phyloP scores from a whole-genome alignment of 2,797 vertebrate genomes.

The Gobionotothen gibberifrons region DNA sequence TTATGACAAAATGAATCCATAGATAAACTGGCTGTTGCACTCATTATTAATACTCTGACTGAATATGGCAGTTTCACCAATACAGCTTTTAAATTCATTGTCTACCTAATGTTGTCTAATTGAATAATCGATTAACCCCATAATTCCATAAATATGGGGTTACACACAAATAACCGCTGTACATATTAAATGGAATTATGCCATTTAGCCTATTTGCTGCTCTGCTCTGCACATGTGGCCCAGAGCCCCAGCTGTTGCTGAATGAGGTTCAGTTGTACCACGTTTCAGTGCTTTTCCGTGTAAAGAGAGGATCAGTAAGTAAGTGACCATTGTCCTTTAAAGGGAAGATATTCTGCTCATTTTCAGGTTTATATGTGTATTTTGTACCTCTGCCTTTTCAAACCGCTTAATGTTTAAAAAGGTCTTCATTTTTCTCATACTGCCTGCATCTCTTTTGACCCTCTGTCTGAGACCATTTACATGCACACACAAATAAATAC shows the following conservation, averaged over 20 bases:
- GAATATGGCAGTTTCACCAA: slow-evolving; percentile 41
- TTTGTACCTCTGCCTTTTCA: too few species aligned
- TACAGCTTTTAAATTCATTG: slow-evolving; percentile 26
- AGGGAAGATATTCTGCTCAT: too few species aligned
- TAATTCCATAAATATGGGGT: slow-evolving; percentile 1
- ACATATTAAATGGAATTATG: slow-evolving; percentile 24
- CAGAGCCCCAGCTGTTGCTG: slow-evolving; percentile 28
- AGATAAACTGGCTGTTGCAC: slow-evolving; percentile 9
- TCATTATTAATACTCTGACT: slow-evolving; percentile 5
- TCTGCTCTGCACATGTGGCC: slow-evolving; percentile 38
- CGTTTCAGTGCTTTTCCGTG: slow-evolving; percentile 7
- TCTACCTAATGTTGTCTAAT: slow-evolving; percentile 29
- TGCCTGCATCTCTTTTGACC: too few species aligned
- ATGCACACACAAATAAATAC: neutral
- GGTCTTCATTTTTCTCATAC: too few species aligned
- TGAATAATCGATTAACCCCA: slow-evolving; percentile 5
- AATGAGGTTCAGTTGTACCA: neutral
- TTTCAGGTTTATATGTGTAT: too few species aligned
- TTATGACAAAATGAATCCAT: slow-evolving; percentile 26
- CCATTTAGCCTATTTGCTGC: slow-evolving; percentile 23
- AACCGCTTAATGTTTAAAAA: too few species aligned
- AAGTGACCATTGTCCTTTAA: neutral
- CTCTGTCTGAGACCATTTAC: too few species aligned
- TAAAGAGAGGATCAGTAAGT: neutral
- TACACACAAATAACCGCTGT: slow-evolving; percentile 17